A percentile compares a stretch with the other conserved stretches of the same genome.
phyloP scores from a whole-genome alignment of 2,888 invertebrate species.

The Dusona sp. region DNA sequence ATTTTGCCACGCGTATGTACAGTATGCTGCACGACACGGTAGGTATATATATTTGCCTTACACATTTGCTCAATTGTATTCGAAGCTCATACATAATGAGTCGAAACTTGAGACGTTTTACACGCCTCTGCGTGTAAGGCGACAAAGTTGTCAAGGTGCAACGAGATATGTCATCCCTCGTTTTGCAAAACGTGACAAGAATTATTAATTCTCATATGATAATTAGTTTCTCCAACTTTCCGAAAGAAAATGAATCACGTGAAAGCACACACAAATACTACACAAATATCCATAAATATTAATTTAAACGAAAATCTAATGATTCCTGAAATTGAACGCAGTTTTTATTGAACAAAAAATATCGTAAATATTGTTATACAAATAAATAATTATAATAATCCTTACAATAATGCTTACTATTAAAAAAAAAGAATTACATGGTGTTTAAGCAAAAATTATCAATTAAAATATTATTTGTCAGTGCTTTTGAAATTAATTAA shows the following conservation, averaged over 20 bases:
- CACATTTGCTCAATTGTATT: conserved; percentile 26
- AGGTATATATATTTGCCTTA: background rate
- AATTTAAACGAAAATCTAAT: background rate
- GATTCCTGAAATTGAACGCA: background rate
- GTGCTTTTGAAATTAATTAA: background rate
- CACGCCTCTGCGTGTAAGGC: conserved; percentile 43
- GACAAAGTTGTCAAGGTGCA: conserved; percentile 54
- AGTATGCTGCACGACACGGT: background rate
- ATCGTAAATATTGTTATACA: background rate
- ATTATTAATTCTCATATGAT: conserved; percentile 39
- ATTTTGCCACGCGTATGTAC: conserved; percentile 8
- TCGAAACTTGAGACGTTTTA: conserved; percentile 51
- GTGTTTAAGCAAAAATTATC: background rate
- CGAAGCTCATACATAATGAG: conserved; percentile 26
- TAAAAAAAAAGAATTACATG: background rate
- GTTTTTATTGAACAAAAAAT: background rate
- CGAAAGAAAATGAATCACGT: background rate
- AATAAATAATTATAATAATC: no score
- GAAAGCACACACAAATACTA: no score
- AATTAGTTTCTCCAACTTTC: conserved; percentile 11
- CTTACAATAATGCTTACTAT: no score
- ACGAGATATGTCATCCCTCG: conserved; percentile 45
- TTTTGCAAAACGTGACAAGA: conserved; percentile 36
- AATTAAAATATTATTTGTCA: background rate
- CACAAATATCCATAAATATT: no score